Evolutionary conservation across 2,113 vertebrate species (phyloP).

Genomic region (Rhinogobius similis): DNA sequence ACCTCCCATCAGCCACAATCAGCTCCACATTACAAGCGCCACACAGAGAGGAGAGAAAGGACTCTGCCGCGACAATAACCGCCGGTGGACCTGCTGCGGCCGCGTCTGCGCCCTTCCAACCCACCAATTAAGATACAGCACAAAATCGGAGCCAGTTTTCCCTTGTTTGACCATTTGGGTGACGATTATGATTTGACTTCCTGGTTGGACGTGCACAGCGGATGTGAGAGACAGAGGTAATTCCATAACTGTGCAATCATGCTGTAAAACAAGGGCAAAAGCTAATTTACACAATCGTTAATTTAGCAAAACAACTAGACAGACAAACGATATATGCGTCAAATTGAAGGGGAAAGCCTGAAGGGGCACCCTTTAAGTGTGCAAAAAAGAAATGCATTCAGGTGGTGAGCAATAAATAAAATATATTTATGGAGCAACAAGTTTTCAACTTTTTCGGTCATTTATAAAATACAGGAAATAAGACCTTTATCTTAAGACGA

Average conservation of each 20-base stretch:
- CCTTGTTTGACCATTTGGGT: neutral
- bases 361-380: no score
- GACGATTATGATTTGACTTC: neutral
- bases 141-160: neutral
- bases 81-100: slow-evolving; percentile 48
- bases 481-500: no score
- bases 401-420: no score
- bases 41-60: slow-evolving; percentile 33
- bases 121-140: slow-evolving; percentile 2
- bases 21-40: slow-evolving; percentile 42
- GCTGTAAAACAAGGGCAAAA: no score
- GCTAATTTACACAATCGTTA: no score
- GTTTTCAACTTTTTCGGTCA: no score
- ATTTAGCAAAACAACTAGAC: no score
- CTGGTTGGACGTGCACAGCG: neutral
- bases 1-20: slow-evolving; percentile 41
- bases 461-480: no score
- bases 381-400: no score
- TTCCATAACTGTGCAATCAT: neutral
- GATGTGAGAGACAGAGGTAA: neutral
- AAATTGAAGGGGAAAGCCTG: no score
- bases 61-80: slow-evolving; percentile 35
- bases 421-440: no score
- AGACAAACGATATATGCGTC: no score
- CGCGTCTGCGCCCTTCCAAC: slow-evolving; percentile 38